Evolutionary conservation across 2,797 vertebrate genomes (phyloP).

Genomic region (Emydoidea blandingii): DNA sequence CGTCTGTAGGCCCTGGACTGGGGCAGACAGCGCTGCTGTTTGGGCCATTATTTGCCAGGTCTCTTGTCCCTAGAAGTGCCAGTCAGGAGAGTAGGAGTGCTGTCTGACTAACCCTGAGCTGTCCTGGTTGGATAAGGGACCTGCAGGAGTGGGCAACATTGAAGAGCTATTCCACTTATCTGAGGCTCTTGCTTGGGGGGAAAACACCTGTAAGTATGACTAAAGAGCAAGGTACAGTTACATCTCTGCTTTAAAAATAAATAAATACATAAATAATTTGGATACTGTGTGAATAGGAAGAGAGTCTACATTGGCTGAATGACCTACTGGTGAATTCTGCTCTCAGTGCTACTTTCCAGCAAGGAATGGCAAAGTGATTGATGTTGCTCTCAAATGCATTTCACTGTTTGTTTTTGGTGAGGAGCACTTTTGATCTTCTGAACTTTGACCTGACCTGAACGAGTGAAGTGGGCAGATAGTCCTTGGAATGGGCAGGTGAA

Average conservation of each 20-base stretch:
- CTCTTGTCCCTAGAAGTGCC: not conserved
- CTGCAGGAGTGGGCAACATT: not conserved
- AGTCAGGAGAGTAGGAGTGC: not conserved
- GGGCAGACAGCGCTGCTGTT: not conserved
- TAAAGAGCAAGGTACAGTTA: not conserved
- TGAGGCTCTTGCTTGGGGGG: not conserved
- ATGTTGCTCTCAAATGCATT: not conserved
- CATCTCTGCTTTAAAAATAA: not conserved
- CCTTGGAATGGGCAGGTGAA: not conserved
- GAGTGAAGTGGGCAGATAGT: fast-evolving
- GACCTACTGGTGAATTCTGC: not conserved
- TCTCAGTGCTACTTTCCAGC: not conserved
- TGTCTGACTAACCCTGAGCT: not conserved
- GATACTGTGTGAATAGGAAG: not conserved
- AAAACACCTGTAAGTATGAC: not conserved
- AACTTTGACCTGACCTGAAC: not conserved
- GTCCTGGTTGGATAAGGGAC: not conserved
- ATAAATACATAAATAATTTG: no score
- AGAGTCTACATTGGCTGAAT: not conserved
- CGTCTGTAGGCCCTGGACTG: not conserved
- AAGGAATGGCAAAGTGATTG: not conserved
- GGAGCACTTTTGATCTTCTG: not conserved
- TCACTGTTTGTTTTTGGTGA: not conserved
- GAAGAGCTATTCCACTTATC: not conserved
- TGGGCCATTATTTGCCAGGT: not conserved